Evolutionary conservation across 2,888 invertebrate species (phyloP).

Genomic region (Acanthosepion esculentum): DNA sequence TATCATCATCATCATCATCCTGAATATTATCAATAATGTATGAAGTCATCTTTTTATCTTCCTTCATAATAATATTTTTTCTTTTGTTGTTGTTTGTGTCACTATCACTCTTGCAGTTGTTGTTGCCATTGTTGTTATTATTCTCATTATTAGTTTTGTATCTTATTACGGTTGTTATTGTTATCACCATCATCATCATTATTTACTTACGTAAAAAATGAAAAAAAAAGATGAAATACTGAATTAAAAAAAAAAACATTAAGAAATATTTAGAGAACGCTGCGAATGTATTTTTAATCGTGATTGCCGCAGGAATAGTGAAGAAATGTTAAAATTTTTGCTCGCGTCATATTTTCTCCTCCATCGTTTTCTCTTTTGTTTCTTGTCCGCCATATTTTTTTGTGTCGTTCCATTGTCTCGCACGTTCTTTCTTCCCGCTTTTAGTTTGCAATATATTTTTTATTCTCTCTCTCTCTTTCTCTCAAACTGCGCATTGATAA

Average conservation of each 20-base stretch:
- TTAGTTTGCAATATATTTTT: neutral
- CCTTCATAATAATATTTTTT: neutral
- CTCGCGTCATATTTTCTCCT: neutral
- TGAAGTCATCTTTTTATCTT: neutral
- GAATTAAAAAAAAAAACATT: neutral
- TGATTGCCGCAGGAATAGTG: neutral
- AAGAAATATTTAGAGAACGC: conserved; percentile 33
- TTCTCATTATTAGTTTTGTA: neutral
- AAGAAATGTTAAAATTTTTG: conserved; percentile 33
- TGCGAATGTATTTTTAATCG: conserved; percentile 33
- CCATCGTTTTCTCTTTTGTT: neutral
- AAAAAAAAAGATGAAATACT: neutral
- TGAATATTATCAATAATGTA: neutral
- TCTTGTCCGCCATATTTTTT: neutral
- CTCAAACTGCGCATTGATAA: neutral
- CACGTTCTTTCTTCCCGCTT: neutral
- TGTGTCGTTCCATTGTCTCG: neutral
- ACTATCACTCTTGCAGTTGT: neutral
- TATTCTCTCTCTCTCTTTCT: neutral
- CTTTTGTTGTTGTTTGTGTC: neutral
- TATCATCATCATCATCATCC: neutral
- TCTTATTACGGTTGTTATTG: neutral
- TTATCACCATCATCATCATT: neutral
- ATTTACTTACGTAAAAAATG: neutral
- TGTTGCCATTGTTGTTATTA: neutral